Conservation (phyloP, 2,888 invertebrate genomes). For the Metacarcinus magister region DNA sequence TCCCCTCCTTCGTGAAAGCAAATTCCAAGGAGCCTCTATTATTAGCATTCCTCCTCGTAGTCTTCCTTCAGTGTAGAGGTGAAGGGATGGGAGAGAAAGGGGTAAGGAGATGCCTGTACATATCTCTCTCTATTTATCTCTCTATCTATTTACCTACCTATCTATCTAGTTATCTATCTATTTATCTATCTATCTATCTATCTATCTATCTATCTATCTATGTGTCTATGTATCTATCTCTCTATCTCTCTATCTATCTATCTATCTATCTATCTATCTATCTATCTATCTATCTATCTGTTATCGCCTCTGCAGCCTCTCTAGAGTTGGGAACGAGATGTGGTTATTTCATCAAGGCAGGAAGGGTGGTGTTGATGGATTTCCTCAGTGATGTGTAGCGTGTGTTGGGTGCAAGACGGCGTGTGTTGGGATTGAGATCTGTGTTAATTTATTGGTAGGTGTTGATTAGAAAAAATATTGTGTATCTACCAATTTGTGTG, state of each 20-base stretch:
- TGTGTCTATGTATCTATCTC: background rate
- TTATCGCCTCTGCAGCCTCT: background rate
- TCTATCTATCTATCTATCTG: background rate
- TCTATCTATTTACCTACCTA: background rate
- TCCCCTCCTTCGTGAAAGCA: background rate
- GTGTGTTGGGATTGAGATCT: background rate
- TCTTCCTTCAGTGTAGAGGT: background rate
- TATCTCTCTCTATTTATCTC: background rate
- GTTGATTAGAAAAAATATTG: too few species aligned
- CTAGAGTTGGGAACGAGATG: background rate
- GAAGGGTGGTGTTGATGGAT: background rate
- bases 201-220: background rate
- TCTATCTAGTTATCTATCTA: background rate
- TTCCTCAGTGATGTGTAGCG: background rate
- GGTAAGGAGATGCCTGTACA: background rate
- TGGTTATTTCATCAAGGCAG: background rate
- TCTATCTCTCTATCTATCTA: background rate
- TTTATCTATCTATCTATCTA: background rate
- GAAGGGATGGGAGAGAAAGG: background rate
- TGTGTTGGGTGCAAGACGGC: background rate
- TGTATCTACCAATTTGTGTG: too few species aligned
- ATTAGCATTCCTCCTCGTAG: background rate
- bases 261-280: background rate
- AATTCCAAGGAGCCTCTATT: conserved; percentile 21
- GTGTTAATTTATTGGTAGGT: too few species aligned